Evolutionary conservation across 2,113 vertebrate species (phyloP), one percentile per base, ranked within the genome.

Genomic region (Rattus rattus): DNA sequence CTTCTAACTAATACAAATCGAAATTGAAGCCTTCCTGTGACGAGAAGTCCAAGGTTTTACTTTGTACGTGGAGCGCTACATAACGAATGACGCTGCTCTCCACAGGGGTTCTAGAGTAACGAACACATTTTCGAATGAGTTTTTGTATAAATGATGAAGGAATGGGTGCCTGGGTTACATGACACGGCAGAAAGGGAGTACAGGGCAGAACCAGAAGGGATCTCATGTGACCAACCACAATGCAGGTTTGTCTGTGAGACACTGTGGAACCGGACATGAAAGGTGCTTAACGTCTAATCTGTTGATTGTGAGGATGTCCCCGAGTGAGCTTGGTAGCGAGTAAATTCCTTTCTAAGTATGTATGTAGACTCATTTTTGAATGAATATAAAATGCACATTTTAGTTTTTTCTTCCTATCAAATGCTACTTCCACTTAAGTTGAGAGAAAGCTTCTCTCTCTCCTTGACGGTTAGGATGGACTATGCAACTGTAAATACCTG

Each of bases 1-100:
- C 54, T 88, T 90, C 20, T 88, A 90, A 92, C 4, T 76, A 79
- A 81, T 20, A 69, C 33, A 91, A 92, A 85, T 92, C 69, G 95
- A 30, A 69, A 86, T 76, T 47, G 54, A 0, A 59, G 39, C 72
- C 88, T 88, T 95, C 61, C 90, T 52, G 6, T 84, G 61, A 10
- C 52, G 36, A 56, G 79, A 92, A 61, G 28, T 54, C 77, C 33
- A 90, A 12, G 56, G 43, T 63, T 92, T 22, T 19, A 92, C 85
- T 94, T 90, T 54, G 79, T 87, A 88, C 56, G 17, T 56, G 16
- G 94, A 36, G 9, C 2, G 73, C 88, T 92, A 75, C 4, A 56
- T 91, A 88, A 90, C n/a, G 91, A 90, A 92, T 63, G 10, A 49
- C 86, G 20, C 17, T 39, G 54, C 10, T 88, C 95, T 84, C 69